Evolutionary conservation across 2,888 invertebrate genomes (phyloP).

Genomic region (Conistra vaccinii): DNA sequence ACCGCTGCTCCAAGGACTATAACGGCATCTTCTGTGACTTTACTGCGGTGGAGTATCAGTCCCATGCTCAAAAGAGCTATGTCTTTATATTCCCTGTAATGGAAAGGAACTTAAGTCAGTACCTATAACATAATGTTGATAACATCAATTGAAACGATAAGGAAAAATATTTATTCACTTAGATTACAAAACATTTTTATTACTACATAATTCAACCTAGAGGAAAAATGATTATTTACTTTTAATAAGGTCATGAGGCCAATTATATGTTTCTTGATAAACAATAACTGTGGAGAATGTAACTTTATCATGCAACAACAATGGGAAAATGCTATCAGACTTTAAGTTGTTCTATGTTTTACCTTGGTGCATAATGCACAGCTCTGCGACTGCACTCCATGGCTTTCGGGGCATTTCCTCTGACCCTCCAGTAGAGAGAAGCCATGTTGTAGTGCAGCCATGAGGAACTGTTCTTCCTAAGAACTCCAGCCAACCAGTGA

Average conservation of each 20-base stretch:
- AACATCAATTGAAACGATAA: neutral
- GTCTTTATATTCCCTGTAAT: constrained; percentile 92
- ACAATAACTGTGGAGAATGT: neutral
- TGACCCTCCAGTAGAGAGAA: constrained; percentile 94
- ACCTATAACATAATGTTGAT: neutral
- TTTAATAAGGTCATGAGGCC: neutral
- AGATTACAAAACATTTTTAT: neutral
- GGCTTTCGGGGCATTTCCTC: constrained; percentile 94
- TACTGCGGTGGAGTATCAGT: constrained; percentile 93
- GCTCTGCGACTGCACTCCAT: constrained; percentile 95
- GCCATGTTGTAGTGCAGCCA: constrained; percentile 96
- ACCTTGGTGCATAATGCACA: constrained; percentile 94
- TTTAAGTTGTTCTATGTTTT: constrained; percentile 28
- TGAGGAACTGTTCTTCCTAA: constrained; percentile 93
- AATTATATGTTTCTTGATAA: constrained; percentile 13
- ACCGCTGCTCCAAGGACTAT: constrained; percentile 93
- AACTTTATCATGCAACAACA: neutral
- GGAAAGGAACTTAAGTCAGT: neutral
- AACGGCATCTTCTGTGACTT: constrained; percentile 93
- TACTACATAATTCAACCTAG: neutral
- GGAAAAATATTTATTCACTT: neutral
- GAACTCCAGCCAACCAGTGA: constrained; percentile 91
- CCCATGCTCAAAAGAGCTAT: constrained; percentile 94
- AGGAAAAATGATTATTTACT: too few species aligned
- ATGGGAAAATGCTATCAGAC: neutral